Evolutionary conservation across 2,888 invertebrate genomes (phyloP).

Genomic region (Melitaea athalia): DNA sequence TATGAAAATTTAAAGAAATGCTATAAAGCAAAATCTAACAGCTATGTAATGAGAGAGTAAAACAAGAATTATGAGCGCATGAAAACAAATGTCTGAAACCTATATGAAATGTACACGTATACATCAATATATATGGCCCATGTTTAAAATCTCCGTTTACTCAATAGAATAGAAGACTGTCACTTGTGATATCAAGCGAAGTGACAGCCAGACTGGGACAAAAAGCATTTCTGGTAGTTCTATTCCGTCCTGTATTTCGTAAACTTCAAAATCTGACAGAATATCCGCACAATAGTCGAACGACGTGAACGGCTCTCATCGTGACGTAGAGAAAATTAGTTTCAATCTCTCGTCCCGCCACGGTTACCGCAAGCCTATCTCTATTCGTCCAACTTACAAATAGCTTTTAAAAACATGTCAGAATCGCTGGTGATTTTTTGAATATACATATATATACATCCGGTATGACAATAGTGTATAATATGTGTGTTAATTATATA

Average conservation of each 20-base stretch:
- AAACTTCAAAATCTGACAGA: constrained; percentile 54
- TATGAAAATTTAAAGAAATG: too few relatives aligned
- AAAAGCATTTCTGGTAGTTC: constrained; percentile 35
- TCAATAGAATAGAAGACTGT: constrained; percentile 7
- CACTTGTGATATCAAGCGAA: constrained; percentile 28
- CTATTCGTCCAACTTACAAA: constrained; percentile 36
- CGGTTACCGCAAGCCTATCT: constrained; percentile 51
- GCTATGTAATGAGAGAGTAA: too few relatives aligned
- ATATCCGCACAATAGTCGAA: constrained; percentile 49
- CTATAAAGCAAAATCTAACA: too few relatives aligned
- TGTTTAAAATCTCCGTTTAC: constrained; percentile 20
- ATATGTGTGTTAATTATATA: too few relatives aligned
- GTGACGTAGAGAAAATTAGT: constrained; percentile 75
- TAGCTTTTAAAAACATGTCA: constrained; percentile 31
- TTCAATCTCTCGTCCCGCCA: constrained; percentile 63
- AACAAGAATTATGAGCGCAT: not conserved
- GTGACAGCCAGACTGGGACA: constrained; percentile 24
- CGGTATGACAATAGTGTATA: too few relatives aligned
- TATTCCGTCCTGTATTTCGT: constrained; percentile 42
- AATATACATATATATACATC: not conserved
- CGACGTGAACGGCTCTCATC: constrained; percentile 47
- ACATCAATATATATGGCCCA: not conserved
- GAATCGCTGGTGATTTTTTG: constrained; percentile 16
- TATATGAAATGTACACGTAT: not conserved
- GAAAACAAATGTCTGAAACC: not conserved